These are phyloP conservation scores for Amazona guildingii DNA, from an alignment of 2,113 vertebrate species.

Conservation along the genomic window DNA sequence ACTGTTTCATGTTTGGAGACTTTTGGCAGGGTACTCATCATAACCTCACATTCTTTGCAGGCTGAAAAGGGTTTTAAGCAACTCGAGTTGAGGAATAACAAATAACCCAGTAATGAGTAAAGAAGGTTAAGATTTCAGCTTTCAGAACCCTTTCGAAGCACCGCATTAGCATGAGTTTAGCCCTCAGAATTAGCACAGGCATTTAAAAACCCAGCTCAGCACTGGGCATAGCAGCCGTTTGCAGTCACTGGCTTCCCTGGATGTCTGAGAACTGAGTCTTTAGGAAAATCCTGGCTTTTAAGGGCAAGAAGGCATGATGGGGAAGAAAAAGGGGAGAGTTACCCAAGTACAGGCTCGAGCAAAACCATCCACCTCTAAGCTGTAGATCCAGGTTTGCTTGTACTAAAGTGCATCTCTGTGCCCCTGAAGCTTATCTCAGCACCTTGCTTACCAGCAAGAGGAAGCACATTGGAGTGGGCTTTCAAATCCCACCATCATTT, in stretches of 20 bases:
- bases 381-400: background rate
- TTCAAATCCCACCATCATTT: background rate
- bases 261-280: background rate
- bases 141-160: background rate
- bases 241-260: background rate
- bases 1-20: background rate
- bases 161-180: background rate
- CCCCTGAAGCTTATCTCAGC: background rate
- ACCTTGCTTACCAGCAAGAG: background rate
- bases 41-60: background rate
- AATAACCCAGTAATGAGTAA: background rate
- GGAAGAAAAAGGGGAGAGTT: background rate
- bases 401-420: background rate
- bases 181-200: background rate
- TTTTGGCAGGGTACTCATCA: background rate
- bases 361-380: background rate
- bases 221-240: background rate
- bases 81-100: background rate
- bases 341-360: background rate
- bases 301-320: background rate
- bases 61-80: background rate
- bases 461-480: background rate
- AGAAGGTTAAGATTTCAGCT: background rate
- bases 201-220: background rate
- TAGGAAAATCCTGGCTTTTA: background rate